Percentiles rank a stretch among this genome's conserved stretches.
phyloP scores from a whole-genome alignment of 2,797 vertebrate species.

The Philypnodon macrostomus region DNA sequence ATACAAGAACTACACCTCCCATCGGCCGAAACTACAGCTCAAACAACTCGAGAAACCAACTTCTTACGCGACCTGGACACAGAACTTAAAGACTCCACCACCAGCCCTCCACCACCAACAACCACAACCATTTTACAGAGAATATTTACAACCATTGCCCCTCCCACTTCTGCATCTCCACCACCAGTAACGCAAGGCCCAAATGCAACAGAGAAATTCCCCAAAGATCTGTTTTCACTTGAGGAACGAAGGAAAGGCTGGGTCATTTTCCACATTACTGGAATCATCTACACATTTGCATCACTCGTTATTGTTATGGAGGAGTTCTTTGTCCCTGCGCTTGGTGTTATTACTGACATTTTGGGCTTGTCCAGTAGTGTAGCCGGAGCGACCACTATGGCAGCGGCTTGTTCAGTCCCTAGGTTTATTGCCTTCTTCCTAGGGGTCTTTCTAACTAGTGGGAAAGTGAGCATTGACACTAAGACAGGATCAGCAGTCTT shows the following conservation, averaged over 20 bases:
- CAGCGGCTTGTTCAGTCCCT: constrained; percentile 89
- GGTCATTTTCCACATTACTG: constrained; percentile 81
- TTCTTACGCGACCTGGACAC: constrained; percentile 5
- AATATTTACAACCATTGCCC: neutral
- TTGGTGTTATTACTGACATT: constrained; percentile 85
- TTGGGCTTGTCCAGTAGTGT: constrained; percentile 89
- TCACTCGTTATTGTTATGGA: constrained; percentile 90
- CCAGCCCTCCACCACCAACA: neutral
- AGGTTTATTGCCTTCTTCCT: constrained; percentile 94
- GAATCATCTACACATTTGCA: constrained; percentile 73
- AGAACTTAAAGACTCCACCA: neutral
- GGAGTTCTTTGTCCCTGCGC: constrained; percentile 89
- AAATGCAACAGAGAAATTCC: constrained; percentile 29
- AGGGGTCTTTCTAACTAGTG: constrained; percentile 89
- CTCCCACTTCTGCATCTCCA: neutral
- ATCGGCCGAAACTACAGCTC: constrained; percentile 1
- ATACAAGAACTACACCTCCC: constrained; percentile 6
- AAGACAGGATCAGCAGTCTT: constrained; percentile 70
- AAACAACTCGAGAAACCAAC: constrained; percentile 7
- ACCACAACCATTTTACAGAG: neutral
- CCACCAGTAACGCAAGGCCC: neutral
- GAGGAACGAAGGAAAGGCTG: constrained; percentile 84
- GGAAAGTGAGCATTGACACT: constrained; percentile 41
- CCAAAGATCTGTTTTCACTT: constrained; percentile 84
- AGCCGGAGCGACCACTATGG: constrained; percentile 93